phyloP scores from a whole-genome alignment of 2,888 invertebrate genomes.

The Pocota personata region DNA sequence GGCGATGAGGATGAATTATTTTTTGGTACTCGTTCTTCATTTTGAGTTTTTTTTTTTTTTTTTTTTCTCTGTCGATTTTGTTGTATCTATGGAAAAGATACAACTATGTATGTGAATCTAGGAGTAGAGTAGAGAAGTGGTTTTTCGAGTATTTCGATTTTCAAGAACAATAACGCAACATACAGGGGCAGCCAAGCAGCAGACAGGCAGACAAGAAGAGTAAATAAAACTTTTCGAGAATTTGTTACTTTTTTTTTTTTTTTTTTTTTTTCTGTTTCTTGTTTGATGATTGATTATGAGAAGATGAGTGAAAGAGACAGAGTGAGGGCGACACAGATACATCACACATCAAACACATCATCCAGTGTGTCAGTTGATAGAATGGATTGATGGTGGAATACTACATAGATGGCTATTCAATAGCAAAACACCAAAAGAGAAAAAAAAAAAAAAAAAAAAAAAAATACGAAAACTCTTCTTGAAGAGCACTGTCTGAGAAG shows the following conservation, averaged over 20 bases:
- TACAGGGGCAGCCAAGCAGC: constrained; percentile 42
- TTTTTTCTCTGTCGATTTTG: constrained; percentile 3
- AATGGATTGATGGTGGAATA: constrained; percentile 39
- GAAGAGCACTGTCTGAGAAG: constrained; percentile 47
- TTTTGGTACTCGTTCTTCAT: constrained; percentile 30
- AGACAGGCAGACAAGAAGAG: constrained; percentile 52
- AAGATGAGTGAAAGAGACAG: background rate
- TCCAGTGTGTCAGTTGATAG: constrained; percentile 36
- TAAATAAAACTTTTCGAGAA: constrained; percentile 56
- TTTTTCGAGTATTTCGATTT: constrained; percentile 55
- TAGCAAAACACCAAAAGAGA: background rate
- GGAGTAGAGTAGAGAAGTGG: constrained; percentile 56
- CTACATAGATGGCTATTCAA: constrained; percentile 33
- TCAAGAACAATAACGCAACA: constrained; percentile 46
- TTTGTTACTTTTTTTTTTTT: constrained; percentile 26
- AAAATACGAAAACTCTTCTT: background rate
- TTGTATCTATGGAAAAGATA: constrained; percentile 43
- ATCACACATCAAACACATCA: constrained; percentile 37
- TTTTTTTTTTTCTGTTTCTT: background rate
- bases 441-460: background rate
- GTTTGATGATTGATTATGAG: constrained; percentile 53
- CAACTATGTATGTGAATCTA: constrained; percentile 30
- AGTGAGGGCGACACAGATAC: constrained; percentile 25
- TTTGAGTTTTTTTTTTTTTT: background rate
- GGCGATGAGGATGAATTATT: constrained; percentile 49